Evolutionary conservation across 2,797 vertebrate species (phyloP), one percentile per base, ranked within the genome.

Genomic region (Danionella dracula): DNA sequence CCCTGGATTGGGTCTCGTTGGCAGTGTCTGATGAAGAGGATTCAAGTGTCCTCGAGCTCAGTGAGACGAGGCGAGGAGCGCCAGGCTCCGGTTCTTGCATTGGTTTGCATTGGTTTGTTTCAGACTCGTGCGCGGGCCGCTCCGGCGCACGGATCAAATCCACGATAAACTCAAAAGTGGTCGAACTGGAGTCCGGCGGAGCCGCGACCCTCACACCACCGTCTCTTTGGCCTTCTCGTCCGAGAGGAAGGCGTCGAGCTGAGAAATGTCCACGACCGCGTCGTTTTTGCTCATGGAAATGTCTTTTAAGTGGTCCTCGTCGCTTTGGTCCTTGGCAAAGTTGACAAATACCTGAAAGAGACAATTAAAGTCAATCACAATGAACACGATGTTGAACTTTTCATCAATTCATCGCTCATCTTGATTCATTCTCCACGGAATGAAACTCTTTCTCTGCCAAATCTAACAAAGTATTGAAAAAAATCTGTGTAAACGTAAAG

Each of bases 291-390:
- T 91, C 79, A 95, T 81, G 65, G 93, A 94, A 77, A 93, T 74
- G 78, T 99, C 96, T 88, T 95, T 99, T 71, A 92, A 85, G 80
- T 95, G 95, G 91, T 99, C 96, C 12, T 99, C 96, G 0, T 98
- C 95, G 46, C 93, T 98, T 98, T 99, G 96, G 95, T 99, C 96
- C 92, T 98, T 99, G 83, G 96, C 96, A 66, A 99, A 99, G 87
- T 99, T 99, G 74, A 99, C 95, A 90, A 99, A 99, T 80, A 99
- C 96, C 96, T 99, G 15, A 20, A 77, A 57, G 70, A 37, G 41
- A 15, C 10, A 9, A 0, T 19, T 27, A 35, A 4, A 23, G 10
- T 8, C 27, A 13, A 9, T 57, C 10, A 34, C 7, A 16, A 19
- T 0, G 6, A 0, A 20, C 15, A n/a, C n/a, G n/a, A n/a, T n/a